Evolutionary conservation across 1,140 invertebrate species (phyloP).

Genomic region (Drosophila ananassae): DNA sequence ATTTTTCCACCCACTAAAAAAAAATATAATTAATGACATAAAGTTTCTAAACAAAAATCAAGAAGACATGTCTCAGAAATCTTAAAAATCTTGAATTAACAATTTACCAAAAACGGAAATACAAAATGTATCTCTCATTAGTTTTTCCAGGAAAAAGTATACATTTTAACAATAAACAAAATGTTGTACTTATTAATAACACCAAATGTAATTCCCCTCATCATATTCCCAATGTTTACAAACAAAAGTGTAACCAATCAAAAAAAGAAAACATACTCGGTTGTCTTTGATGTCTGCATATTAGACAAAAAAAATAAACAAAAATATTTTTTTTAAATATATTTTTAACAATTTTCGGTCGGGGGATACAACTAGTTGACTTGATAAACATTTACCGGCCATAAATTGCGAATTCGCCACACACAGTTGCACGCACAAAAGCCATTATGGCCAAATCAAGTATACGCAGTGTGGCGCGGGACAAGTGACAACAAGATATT

Average conservation of each 20-base stretch:
- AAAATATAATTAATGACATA: neutral
- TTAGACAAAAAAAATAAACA: conserved; percentile 5
- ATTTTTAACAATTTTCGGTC: conserved; percentile 29
- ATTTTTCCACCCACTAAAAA: neutral
- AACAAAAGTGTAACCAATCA: conserved; percentile 13
- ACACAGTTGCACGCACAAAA: conserved; percentile 35
- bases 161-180: neutral
- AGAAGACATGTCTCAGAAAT: neutral
- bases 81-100: neutral
- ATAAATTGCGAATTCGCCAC: conserved; percentile 25
- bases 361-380: conserved; percentile 25
- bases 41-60: neutral
- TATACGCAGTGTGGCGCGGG: conserved; percentile 56
- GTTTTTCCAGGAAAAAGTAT: neutral
- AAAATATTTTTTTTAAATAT: conserved; percentile 30
- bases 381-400: conserved; percentile 20
- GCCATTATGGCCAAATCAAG: conserved; percentile 56
- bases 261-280: conserved; percentile 3
- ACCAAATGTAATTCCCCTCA: conserved; percentile 2
- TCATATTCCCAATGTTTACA: neutral
- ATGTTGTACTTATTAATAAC: neutral
- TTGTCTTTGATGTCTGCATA: conserved; percentile 22
- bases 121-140: neutral
- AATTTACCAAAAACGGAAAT: neutral
- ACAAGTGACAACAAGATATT: conserved; percentile 58